Evolutionary conservation across 2,113 vertebrate species (phyloP).

Genomic region (Tragulus kanchil): DNA sequence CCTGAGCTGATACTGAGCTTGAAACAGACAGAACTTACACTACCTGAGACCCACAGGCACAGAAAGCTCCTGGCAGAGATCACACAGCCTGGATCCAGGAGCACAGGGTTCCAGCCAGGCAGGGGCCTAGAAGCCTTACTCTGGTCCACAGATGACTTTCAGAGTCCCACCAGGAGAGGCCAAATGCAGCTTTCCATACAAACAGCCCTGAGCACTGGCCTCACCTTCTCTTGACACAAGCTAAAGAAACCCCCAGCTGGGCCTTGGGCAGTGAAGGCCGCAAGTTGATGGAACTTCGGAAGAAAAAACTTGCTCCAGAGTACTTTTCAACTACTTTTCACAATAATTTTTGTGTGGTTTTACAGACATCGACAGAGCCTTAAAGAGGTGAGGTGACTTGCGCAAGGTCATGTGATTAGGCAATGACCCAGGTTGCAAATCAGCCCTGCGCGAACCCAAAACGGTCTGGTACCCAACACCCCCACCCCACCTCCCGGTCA

Average conservation of each 20-base stretch:
- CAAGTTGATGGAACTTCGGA: background rate
- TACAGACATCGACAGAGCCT: background rate
- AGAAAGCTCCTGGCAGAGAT: background rate
- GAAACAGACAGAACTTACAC: background rate
- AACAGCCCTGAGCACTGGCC: background rate
- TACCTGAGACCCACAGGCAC: background rate
- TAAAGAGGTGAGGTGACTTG: background rate
- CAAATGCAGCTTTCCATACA: background rate
- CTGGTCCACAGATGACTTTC: background rate
- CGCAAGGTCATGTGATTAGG: background rate
- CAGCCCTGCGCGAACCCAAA: background rate
- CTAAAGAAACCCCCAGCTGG: slow-evolving; percentile 33
- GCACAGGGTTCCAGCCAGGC: background rate
- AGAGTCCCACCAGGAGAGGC: background rate
- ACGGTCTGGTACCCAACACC: background rate
- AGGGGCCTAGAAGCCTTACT: background rate
- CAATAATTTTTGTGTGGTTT: background rate
- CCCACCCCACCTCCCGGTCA: background rate
- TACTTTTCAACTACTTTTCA: background rate
- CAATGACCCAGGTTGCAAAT: background rate
- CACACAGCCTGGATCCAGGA: background rate
- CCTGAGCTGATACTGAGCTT: background rate
- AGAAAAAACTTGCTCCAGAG: background rate
- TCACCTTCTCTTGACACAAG: background rate
- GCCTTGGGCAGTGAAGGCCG: background rate